These are phyloP conservation scores for Leptinotarsa undecemlineata DNA, from an alignment of 1,140 invertebrate genomes.

Conservation along the genomic window DNA sequence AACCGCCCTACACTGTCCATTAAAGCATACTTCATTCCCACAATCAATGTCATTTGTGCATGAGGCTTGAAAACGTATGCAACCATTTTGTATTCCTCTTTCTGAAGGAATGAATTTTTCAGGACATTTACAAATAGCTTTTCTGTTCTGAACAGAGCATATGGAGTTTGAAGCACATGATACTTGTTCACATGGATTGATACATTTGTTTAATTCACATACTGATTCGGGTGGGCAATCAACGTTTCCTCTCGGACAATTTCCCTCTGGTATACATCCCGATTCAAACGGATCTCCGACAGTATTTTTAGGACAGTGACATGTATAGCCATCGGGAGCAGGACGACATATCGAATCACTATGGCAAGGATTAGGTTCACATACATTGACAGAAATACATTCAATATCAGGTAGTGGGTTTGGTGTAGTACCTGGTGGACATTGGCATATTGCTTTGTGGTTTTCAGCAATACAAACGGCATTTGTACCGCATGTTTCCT, in stretches of 20 bases:
- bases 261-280: slow-evolving; percentile 77
- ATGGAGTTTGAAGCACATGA: slow-evolving; percentile 77
- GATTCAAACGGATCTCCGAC: slow-evolving; percentile 74
- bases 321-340: slow-evolving; percentile 64
- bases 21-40: slow-evolving; percentile 73
- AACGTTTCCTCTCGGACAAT: slow-evolving; percentile 68
- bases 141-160: slow-evolving; percentile 74
- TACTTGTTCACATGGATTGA: slow-evolving; percentile 73
- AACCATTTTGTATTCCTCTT: slow-evolving; percentile 68
- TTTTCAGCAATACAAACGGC: slow-evolving; percentile 86
- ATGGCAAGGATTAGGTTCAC: slow-evolving; percentile 81
- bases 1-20: slow-evolving; percentile 81
- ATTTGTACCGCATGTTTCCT: slow-evolving; percentile 82
- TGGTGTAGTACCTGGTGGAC: slow-evolving; percentile 77
- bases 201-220: slow-evolving; percentile 72
- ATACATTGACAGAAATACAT: slow-evolving; percentile 70
- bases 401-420: slow-evolving; percentile 81
- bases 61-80: slow-evolving; percentile 67
- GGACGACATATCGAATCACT: slow-evolving; percentile 76
- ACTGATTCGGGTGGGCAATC: slow-evolving; percentile 76
- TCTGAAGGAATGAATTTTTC: slow-evolving; percentile 68
- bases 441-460: slow-evolving; percentile 78
- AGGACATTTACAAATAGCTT: slow-evolving; percentile 75
- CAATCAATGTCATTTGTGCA: slow-evolving; percentile 79
- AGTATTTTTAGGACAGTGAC: slow-evolving; percentile 74